A percentile compares a stretch with the other conserved stretches of the same genome.
These are phyloP conservation scores for Sebastes vulpes DNA, from an alignment of 2,797 vertebrate genomes.

Conservation along the genomic window DNA sequence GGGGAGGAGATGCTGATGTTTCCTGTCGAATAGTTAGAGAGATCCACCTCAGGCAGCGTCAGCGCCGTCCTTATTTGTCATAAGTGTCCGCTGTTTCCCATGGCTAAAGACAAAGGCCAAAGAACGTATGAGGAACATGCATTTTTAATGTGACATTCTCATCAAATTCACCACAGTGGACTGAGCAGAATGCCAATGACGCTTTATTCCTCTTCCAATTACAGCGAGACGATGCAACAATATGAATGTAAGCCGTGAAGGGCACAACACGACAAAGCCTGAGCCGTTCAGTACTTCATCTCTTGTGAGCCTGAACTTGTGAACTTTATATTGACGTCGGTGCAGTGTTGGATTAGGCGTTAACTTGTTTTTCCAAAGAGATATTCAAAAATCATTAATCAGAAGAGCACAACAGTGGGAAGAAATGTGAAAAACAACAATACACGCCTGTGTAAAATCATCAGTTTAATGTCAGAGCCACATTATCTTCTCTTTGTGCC, in stretches of 20 bases:
- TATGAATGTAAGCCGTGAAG: conserved; percentile 52
- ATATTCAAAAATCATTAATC: conserved; percentile 13
- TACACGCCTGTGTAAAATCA: neutral
- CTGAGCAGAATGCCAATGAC: conserved; percentile 79
- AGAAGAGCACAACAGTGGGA: neutral
- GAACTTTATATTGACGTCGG: conserved; percentile 23
- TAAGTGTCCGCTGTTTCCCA: conserved; percentile 74
- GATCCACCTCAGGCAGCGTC: conserved; percentile 65
- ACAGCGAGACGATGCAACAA: conserved; percentile 42
- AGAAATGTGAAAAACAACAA: neutral
- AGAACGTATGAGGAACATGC: conserved; percentile 77
- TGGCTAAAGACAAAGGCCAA: conserved; percentile 81
- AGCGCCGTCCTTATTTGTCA: conserved; percentile 80
- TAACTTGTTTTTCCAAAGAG: conserved; percentile 17
- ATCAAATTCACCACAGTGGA: conserved; percentile 75
- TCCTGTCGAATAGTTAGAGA: conserved; percentile 57
- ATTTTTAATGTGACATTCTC: conserved; percentile 85
- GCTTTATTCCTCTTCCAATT: conserved; percentile 63
- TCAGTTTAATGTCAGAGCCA: conserved; percentile 18
- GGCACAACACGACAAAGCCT: conserved; percentile 36
- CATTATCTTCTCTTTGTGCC: conserved; percentile 18
- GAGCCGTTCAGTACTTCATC: conserved; percentile 22
- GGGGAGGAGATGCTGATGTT: conserved; percentile 48
- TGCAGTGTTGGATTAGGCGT: conserved; percentile 10
- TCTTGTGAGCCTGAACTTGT: conserved; percentile 26